Conservation (phyloP, 2,888 invertebrate species). For the Galerucella pusilla region DNA sequence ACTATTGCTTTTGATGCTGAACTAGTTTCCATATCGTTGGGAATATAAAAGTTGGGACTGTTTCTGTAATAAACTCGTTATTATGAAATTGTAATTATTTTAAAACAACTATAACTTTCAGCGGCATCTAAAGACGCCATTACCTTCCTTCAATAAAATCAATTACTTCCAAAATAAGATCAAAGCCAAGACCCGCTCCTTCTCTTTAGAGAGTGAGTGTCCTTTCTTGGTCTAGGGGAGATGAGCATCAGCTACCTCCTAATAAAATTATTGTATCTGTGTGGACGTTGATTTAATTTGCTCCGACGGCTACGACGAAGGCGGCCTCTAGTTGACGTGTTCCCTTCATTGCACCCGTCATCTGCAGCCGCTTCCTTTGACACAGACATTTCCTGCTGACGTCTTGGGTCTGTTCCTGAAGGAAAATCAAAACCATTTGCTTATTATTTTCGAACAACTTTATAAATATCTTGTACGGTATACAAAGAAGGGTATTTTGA, state of each 20-base stretch:
- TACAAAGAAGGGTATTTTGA: background rate
- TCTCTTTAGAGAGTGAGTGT: slow-evolving; percentile 7
- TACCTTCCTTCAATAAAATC: slow-evolving; percentile 7
- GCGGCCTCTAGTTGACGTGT: slow-evolving; percentile 46
- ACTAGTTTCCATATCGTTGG: no score
- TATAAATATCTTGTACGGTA: slow-evolving; percentile 12
- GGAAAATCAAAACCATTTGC: slow-evolving; percentile 35
- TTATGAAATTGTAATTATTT: no score
- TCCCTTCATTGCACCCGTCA: slow-evolving; percentile 61
- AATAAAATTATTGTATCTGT: slow-evolving; percentile 60
- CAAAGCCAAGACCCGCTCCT: slow-evolving; percentile 27
- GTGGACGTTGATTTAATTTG: slow-evolving; percentile 59
- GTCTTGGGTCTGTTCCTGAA: slow-evolving; percentile 45
- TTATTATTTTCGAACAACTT: slow-evolving; percentile 21
- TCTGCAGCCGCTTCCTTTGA: slow-evolving; percentile 51
- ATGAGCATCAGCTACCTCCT: slow-evolving; percentile 43
- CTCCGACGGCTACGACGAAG: slow-evolving; percentile 41
- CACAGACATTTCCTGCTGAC: slow-evolving; percentile 54
- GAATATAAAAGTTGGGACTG: no score
- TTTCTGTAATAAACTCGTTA: no score
- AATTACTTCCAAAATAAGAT: slow-evolving; percentile 25
- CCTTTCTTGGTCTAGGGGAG: slow-evolving; percentile 27
- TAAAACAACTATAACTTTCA: background rate
- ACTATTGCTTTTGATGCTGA: no score
- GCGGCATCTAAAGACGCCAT: background rate